These are phyloP conservation scores for Corydoras sp. DNA, from an alignment of 2,113 vertebrate species.

Conservation along the genomic window DNA sequence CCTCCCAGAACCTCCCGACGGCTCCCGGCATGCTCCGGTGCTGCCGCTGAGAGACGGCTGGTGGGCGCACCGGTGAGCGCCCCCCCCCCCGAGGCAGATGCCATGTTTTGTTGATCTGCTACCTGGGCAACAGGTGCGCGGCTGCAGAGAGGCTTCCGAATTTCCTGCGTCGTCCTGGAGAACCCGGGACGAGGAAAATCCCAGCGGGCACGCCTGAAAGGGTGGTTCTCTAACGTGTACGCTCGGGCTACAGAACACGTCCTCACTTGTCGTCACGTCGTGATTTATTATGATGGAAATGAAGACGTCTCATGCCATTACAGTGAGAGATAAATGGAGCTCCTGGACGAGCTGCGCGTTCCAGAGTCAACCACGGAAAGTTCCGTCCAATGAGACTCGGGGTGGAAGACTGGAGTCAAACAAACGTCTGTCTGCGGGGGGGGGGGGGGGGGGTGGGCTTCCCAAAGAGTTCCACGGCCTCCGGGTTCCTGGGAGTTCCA, in stretches of 20 bases:
- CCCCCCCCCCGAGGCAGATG: constrained; percentile 35
- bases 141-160: constrained; percentile 43
- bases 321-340: neutral
- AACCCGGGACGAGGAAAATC: constrained; percentile 38
- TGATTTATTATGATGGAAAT: constrained; percentile 25
- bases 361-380: constrained; percentile 13
- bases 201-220: neutral
- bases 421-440: constrained; percentile 6
- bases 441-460: constrained; percentile 27
- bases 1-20: constrained; percentile 25
- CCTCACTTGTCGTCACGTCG: constrained; percentile 9
- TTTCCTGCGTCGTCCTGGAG: constrained; percentile 48
- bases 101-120: constrained; percentile 65
- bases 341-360: constrained; percentile 10
- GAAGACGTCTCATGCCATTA: constrained; percentile 19
- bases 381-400: constrained; percentile 3
- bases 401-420: constrained; percentile 27
- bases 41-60: constrained; percentile 49
- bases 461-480: constrained; percentile 26
- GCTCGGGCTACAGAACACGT: constrained; percentile 26
- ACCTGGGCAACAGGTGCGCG: constrained; percentile 63
- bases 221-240: neutral
- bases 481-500: no score
- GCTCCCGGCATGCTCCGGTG: constrained; percentile 52
- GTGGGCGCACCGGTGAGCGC: constrained; percentile 32